phyloP scores from a whole-genome alignment of 2,113 vertebrate species.

The Falcunculus frontatus region DNA sequence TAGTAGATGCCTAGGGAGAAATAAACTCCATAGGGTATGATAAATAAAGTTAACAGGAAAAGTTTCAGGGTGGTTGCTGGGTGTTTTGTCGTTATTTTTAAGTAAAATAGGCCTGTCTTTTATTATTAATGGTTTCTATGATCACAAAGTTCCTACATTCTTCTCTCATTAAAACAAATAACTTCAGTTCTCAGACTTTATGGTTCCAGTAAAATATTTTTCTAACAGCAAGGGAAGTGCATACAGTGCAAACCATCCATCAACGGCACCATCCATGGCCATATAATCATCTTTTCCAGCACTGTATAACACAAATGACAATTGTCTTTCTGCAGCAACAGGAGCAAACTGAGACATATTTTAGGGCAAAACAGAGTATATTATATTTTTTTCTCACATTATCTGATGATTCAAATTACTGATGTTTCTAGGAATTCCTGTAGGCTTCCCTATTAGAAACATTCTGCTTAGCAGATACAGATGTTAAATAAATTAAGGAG shows the following conservation, averaged over 20 bases:
- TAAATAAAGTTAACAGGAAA: not conserved
- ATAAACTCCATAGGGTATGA: not conserved
- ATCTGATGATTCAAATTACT: not conserved
- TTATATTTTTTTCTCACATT: not conserved
- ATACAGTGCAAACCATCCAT: not conserved
- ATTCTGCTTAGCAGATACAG: not conserved
- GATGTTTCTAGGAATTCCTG: not conserved
- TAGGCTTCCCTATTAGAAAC: not conserved
- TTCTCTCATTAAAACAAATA: conserved; percentile 34
- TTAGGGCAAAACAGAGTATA: not conserved
- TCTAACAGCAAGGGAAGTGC: not conserved
- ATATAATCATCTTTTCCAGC: not conserved
- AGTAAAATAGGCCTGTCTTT: not conserved
- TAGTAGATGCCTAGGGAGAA: not conserved
- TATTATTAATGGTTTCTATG: not conserved
- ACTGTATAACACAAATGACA: not conserved
- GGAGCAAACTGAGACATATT: not conserved
- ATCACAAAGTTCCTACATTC: not conserved
- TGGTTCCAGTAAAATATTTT: not conserved
- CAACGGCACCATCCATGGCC: not conserved
- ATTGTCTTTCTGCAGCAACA: not conserved
- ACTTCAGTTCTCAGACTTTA: not conserved
- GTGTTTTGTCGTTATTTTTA: not conserved
- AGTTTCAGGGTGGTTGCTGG: not conserved
- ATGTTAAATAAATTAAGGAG: not conserved